Conservation (phyloP, 2,888 invertebrate species). For the Odontocolon sp. region DNA sequence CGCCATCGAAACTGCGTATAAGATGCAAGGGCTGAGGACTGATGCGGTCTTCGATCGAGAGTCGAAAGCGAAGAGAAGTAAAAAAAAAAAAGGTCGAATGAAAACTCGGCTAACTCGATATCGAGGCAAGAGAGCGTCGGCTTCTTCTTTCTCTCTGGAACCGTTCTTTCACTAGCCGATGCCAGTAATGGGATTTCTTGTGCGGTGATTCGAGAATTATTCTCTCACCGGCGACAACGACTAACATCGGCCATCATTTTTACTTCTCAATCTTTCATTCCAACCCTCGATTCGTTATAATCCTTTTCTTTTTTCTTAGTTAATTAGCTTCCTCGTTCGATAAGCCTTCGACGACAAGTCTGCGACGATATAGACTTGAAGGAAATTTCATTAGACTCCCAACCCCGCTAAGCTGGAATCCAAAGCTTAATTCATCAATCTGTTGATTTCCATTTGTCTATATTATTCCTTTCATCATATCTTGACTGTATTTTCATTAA, state of each 20-base stretch:
- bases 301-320: slow-evolving; percentile 40
- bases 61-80: slow-evolving; percentile 63
- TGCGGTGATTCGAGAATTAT: slow-evolving; percentile 77
- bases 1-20: slow-evolving; percentile 56
- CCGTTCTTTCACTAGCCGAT: slow-evolving; percentile 58
- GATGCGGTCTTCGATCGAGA: slow-evolving; percentile 64
- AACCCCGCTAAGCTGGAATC: neutral
- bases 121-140: slow-evolving; percentile 65
- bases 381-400: slow-evolving; percentile 54
- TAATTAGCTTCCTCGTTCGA: slow-evolving; percentile 51
- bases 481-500: neutral
- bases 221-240: slow-evolving; percentile 68
- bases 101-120: slow-evolving; percentile 78
- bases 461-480: neutral
- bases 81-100: slow-evolving; percentile 72
- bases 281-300: slow-evolving; percentile 28
- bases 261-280: slow-evolving; percentile 31
- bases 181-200: slow-evolving; percentile 76
- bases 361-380: slow-evolving; percentile 12
- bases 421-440: slow-evolving; percentile 43
- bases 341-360: slow-evolving; percentile 24
- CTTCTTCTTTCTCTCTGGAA: slow-evolving; percentile 59
- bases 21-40: slow-evolving; percentile 62
- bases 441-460: no score
- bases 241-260: slow-evolving; percentile 51